Evolutionary conservation across 2,113 vertebrate genomes (phyloP), one percentile per base, ranked within the genome.

Genomic region (Dasypus novemcinctus): DNA sequence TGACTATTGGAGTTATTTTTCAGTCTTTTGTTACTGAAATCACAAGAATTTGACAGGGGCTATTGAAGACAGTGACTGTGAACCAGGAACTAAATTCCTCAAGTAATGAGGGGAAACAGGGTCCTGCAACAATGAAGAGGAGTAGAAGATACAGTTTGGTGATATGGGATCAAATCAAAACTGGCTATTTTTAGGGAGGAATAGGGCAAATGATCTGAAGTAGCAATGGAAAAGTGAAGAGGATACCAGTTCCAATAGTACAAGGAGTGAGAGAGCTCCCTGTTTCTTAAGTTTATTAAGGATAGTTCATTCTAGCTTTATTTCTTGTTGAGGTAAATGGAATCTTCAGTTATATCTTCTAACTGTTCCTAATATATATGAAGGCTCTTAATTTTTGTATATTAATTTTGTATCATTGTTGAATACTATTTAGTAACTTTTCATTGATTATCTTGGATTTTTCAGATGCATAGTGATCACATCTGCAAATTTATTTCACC

Each of bases 371-470:
- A 93, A 0, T 91, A 52, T 79, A 27, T 31, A 17, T 83, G 31
- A 64, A 83, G 71, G 15, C 20, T 81, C 4, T 80, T 41, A 31
- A 91, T 88, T 93, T 80, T 25, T 84, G 4, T 69, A 13, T 38
- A 52, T 85, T 72, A 83, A 76, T 83, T 97, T 96, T 80, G 2
- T 41, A 71, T 75, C 49, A 80, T 27, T 75, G 41, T 2, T 83
- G 61, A 92, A 64, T 74, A 11, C 61, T 95, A 38, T 69, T 81
- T 87, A 75, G 68, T 87, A 78, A 80, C 41, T 59, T 82, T 52
- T 76, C 18, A 61, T 91, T 38, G 41, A 36, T 74, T 90, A 76
- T 88, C 36, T 92, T 94, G 57, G 69, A 38, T 41, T 91, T 94
- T 93, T 74, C 46, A 82, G 41, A 85, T 20, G 49, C 63, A 25